Evolutionary conservation across 2,113 vertebrate genomes (phyloP), one percentile per base, ranked within the genome.

Genomic region (Gnathonemus echidnorhynchus): DNA sequence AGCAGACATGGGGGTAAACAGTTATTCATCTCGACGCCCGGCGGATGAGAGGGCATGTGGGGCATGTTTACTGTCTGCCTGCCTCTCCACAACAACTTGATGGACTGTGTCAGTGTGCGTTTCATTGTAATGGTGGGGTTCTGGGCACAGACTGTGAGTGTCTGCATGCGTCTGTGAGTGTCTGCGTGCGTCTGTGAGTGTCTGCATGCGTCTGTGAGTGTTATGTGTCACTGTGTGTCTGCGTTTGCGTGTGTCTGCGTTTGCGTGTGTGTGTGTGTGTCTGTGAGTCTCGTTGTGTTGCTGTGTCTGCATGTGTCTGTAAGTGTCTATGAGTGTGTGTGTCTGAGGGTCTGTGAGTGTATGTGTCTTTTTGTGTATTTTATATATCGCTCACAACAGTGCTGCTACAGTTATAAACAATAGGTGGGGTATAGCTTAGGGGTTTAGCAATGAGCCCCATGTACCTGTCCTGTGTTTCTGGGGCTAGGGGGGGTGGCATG

Each of bases 201-300:
- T 91, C 62, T 90, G 91, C 92, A 92, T 94, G 95, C 89, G 88
- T 35, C n/a, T 74, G 66, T 74, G 27, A 35, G 4, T 35, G 31
- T 50, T 49, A 9, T 49, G 48, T 11, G 10, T 49, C 2, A 11
- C 9, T 49, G 48, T 49, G 48, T 50, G 49, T 50, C 2, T 50
- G 49, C 2, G 49, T 15, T 3, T 50, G 49, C 11, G 3, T 15
- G 48, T 50, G 49, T 50, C 2, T 50, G 49, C 3, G 13, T 15
- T 3, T 50, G 11, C 11, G 3, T 1, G n/a, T 4, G n/a, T n/a
- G 24, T 5, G 27, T 27, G 35, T 89, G 88, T 15, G 85, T 45
- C 89, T 90, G 90, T 31, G n/a, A 92, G 56, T 31, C 9, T 74
- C 3, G 8, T 48, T 74, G n/a, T 11, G n/a, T 70, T 17, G 2